Conservation (phyloP, 2,797 vertebrate genomes). For the Gallirallus australis region DNA sequence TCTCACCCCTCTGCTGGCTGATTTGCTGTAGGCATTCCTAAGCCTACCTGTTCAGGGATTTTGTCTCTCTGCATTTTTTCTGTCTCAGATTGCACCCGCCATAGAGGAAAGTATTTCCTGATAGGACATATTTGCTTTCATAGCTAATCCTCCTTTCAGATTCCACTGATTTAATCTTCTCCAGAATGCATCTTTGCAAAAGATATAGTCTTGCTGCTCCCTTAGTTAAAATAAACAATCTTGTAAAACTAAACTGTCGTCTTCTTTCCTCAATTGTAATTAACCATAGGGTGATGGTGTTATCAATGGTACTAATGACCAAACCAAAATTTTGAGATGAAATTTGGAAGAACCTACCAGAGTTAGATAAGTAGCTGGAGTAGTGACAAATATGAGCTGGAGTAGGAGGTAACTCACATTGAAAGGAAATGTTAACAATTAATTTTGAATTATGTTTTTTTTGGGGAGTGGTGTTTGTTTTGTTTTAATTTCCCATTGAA, state of each 20-base stretch:
- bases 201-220: neutral
- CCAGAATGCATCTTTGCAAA: neutral
- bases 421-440: neutral
- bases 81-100: neutral
- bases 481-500: neutral
- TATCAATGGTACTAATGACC: neutral
- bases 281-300: neutral
- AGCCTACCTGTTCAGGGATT: conserved; percentile 12
- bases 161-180: neutral
- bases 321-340: neutral
- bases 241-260: neutral
- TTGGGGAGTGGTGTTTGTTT: no score
- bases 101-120: neutral
- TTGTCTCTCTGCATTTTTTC: neutral
- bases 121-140: neutral
- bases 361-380: neutral
- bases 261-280: neutral
- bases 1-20: neutral
- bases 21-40: neutral
- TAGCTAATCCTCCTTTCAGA: neutral
- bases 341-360: neutral
- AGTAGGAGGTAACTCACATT: neutral
- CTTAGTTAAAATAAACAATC: neutral
- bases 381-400: neutral
- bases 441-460: neutral